These are phyloP conservation scores for Neopelma chrysocephalum DNA, from an alignment of 2,797 vertebrate genomes.

Conservation along the genomic window DNA sequence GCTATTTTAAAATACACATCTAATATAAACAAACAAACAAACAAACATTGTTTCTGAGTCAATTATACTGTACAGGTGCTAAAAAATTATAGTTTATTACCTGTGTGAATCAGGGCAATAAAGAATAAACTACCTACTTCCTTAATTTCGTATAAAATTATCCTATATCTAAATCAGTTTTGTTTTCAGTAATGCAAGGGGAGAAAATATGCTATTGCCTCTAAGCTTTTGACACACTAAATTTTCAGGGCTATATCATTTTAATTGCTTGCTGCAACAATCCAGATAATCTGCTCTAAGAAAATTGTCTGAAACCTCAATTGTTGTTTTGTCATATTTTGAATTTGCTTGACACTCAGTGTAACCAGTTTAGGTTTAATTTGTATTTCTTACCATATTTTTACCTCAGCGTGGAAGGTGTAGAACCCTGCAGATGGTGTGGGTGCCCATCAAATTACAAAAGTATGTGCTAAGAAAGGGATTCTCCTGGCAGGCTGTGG, in stretches of 20 bases:
- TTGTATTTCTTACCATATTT: background rate
- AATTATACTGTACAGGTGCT: background rate
- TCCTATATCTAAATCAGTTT: background rate
- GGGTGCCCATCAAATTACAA: background rate
- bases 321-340: background rate
- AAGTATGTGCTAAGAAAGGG: background rate
- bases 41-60: background rate
- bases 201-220: background rate
- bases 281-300: background rate
- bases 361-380: background rate
- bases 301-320: background rate
- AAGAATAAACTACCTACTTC: background rate
- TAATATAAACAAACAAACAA: background rate
- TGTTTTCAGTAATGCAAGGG: background rate
- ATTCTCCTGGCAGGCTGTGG: background rate
- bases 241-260: background rate
- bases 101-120: background rate
- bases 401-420: background rate
- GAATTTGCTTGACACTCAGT: background rate
- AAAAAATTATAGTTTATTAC: background rate
- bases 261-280: background rate
- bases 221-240: background rate
- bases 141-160: background rate
- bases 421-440: background rate
- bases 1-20: background rate